Percentiles rank a stretch among this genome's conserved stretches.
Evolutionary conservation across 2,113 vertebrate species (phyloP).

Genomic region (Hippocampus zosterae): DNA sequence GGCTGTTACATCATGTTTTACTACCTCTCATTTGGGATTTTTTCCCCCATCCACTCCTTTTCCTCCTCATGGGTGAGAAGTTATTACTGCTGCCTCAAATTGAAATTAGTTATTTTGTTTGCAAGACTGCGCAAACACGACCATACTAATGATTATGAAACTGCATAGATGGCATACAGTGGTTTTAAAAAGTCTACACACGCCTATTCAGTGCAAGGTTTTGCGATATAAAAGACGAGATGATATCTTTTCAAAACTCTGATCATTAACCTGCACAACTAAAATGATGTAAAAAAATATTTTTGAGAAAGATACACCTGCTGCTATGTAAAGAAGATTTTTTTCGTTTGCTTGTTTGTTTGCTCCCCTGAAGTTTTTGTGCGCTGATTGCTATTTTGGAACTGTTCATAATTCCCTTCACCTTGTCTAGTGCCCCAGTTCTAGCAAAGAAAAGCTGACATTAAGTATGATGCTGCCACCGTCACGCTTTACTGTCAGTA

Average conservation of each 20-base stretch:
- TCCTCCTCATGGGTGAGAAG: background rate
- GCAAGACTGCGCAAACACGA: conserved; percentile 9
- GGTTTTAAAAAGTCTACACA: background rate
- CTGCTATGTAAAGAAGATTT: background rate
- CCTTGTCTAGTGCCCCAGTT: background rate
- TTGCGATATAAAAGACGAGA: too few relatives aligned
- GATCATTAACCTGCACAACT: too few relatives aligned
- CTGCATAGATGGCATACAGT: background rate
- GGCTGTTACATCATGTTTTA: conserved; percentile 47
- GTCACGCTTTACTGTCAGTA: background rate
- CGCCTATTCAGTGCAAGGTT: background rate
- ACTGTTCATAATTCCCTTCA: background rate
- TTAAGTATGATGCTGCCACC: background rate
- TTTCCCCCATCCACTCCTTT: background rate
- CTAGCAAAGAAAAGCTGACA: background rate
- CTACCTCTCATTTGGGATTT: conserved; percentile 17
- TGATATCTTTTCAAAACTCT: too few relatives aligned
- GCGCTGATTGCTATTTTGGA: background rate
- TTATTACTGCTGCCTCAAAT: background rate
- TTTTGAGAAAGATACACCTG: background rate
- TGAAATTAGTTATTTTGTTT: background rate
- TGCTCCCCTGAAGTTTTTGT: too few relatives aligned
- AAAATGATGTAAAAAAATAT: too few relatives aligned
- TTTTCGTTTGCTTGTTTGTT: too few relatives aligned
- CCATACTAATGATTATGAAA: background rate